Conservation (phyloP, 2,113 vertebrate species). For the Sceloporus tristichus region DNA sequence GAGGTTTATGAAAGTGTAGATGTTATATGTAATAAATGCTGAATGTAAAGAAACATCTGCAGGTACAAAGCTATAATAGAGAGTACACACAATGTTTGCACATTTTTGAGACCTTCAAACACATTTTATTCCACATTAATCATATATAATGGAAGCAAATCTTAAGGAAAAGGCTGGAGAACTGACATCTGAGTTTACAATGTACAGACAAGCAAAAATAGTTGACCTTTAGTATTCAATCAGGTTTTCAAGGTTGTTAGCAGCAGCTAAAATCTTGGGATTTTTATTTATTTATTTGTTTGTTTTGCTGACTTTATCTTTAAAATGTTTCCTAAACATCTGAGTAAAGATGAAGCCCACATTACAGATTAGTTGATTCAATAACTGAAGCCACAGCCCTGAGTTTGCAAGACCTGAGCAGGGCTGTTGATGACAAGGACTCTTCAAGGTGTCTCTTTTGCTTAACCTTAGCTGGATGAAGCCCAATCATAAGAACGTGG, state of each 20-base stretch:
- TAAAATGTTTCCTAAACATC: constrained; percentile 51
- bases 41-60: constrained; percentile 47
- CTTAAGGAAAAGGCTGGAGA: neutral
- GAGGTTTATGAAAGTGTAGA: constrained; percentile 45
- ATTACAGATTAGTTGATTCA: too few species aligned
- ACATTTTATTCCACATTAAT: neutral
- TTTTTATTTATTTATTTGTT: constrained; percentile 20
- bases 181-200: constrained; percentile 40
- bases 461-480: neutral
- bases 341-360: constrained; percentile 42
- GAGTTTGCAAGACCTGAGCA: too few species aligned
- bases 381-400: too few species aligned
- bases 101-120: constrained; percentile 38
- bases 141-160: neutral
- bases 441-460: neutral
- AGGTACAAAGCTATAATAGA: neutral
- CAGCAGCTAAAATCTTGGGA: constrained; percentile 52
- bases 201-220: constrained; percentile 59
- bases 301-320: constrained; percentile 50
- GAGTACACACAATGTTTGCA: constrained; percentile 31
- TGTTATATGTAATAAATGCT: constrained; percentile 37
- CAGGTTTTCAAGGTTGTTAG: constrained; percentile 61
- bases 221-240: constrained; percentile 65
- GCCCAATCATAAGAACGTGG: neutral
- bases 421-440: too few species aligned